Percentiles rank a stretch among this genome's conserved stretches.
These are phyloP conservation scores for Planiliza haematocheilus DNA, from an alignment of 2,113 vertebrate species.

Conservation along the genomic window DNA sequence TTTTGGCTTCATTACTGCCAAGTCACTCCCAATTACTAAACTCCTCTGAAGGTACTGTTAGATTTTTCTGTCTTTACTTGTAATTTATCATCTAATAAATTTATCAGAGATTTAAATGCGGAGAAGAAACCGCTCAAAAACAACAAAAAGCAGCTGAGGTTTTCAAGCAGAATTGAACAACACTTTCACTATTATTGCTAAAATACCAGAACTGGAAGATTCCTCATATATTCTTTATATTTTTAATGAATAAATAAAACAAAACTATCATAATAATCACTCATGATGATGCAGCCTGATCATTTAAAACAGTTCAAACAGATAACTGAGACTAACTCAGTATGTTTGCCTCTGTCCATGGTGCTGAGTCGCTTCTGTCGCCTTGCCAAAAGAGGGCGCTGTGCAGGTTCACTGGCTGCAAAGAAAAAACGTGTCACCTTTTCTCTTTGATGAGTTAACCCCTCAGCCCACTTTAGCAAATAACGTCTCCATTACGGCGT, in stretches of 20 bases:
- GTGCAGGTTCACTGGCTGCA: background rate
- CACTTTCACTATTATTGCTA: background rate
- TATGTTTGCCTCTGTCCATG: conserved; percentile 38
- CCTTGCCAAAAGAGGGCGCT: conserved; percentile 33
- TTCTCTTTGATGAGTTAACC: conserved; percentile 1
- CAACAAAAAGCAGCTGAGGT: no score
- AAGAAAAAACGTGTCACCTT: background rate
- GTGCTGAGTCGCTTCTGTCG: conserved; percentile 28
- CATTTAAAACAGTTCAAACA: no score
- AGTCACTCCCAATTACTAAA: background rate
- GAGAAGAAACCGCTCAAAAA: no score
- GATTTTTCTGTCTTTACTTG: background rate
- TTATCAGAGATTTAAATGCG: background rate
- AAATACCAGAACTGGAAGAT: background rate
- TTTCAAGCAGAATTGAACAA: background rate
- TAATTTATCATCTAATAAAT: background rate
- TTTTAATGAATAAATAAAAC: background rate
- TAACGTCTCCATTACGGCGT: background rate
- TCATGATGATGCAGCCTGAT: no score
- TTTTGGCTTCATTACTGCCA: conserved; percentile 16
- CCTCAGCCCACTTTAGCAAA: background rate
- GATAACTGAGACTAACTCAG: background rate
- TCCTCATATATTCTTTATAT: background rate
- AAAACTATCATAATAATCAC: no score
- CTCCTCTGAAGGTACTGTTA: background rate